Evolutionary conservation across 2,113 vertebrate genomes (phyloP), one percentile per base, ranked within the genome.

Genomic region (Cyprinus carpio): DNA sequence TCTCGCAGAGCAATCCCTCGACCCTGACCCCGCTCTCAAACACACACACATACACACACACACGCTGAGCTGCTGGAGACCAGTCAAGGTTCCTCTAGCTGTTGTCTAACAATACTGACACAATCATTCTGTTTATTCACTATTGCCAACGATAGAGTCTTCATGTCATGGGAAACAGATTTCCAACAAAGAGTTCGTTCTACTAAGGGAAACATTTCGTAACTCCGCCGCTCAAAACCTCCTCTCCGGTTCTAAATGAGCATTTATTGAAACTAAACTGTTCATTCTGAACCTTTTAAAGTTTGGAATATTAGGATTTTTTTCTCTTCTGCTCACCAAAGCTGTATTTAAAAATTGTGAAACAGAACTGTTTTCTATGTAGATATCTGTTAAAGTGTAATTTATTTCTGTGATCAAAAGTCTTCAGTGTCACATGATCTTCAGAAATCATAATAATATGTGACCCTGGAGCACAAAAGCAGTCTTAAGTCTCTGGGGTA

Each of bases 1-100:
- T 82, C 75, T 88, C 62, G 13, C 60, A 77, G 79, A 87, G 75
- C 85, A 78, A 83, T 87, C 25, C 67, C n/a, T 85, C 65, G 62
- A 84, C 75, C 84, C 64, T 29, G 75, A 40, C 31, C 79, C 81
- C 46, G 31, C 56, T n/a, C 46, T 60, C 46, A 40, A 3, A 71
- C n/a, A 16, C 62, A 72, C 49, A 77, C 43, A 71, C 77, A 65
- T 43, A 82, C 65, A 67, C 64, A 71, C n/a, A 75, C 51, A 83
- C 82, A 83, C 67, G 54, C 65, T 37, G 56, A 58, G 25, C 40
- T 34, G 75, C 85, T 58, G 18, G 29, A n/a, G 31, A 40, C 29
- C 43, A 29, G 6, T 4, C n/a, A 6, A 51, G 31, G 65, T 20
- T 69, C 8, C 18, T 71, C 67, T 69, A 37, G 67, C 31, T 54